phyloP scores from a whole-genome alignment of 2,888 invertebrate species.

The Oxytorus armatus region DNA sequence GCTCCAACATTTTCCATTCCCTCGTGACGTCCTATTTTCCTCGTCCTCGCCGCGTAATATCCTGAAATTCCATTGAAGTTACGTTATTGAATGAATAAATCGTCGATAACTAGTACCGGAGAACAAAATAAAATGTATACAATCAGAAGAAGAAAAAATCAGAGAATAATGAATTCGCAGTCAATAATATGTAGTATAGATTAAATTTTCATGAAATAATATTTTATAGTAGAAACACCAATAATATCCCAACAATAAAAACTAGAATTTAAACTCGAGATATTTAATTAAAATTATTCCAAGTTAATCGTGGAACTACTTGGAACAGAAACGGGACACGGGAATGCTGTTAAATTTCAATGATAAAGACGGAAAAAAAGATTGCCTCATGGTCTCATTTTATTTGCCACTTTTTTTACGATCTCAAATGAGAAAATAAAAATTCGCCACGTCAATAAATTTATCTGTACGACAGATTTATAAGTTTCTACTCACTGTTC shows the following conservation, averaged over 20 bases:
- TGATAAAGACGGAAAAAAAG: not conserved
- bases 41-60: slow-evolving; percentile 10
- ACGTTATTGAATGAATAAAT: not conserved
- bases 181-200: too few relatives aligned
- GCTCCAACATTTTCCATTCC: not conserved
- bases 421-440: slow-evolving; percentile 10
- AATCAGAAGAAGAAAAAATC: too few relatives aligned
- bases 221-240: too few relatives aligned
- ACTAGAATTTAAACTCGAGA: too few relatives aligned
- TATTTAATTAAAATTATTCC: slow-evolving; percentile 10
- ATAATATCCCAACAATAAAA: too few relatives aligned
- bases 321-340: not conserved
- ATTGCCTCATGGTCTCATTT: slow-evolving; percentile 1
- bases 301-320: not conserved
- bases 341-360: not conserved
- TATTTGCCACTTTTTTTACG: not conserved
- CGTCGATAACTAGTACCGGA: too few relatives aligned
- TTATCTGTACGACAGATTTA: not conserved
- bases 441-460: slow-evolving; percentile 25
- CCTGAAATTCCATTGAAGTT: slow-evolving; percentile 36
- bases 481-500: slow-evolving; percentile 9
- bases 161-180: too few relatives aligned
- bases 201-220: too few relatives aligned
- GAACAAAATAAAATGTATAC: too few relatives aligned
- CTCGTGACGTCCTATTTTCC: slow-evolving; percentile 25